Percentiles rank a stretch among this genome's conserved stretches.
Conservation (phyloP, 2,797 vertebrate species). For the Myripristis murdjan region DNA sequence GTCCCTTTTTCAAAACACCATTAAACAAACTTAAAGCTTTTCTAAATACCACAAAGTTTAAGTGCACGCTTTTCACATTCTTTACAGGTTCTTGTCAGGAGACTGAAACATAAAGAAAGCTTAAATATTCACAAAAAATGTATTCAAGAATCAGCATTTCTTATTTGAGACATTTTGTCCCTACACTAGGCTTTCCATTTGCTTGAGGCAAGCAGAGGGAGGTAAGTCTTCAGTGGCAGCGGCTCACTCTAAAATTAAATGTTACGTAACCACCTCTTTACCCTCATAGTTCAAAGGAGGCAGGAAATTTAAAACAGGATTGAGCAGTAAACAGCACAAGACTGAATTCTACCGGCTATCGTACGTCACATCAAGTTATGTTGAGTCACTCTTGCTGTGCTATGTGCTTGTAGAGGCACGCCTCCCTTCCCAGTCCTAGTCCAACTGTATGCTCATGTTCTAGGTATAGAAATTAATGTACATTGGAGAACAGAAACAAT, state of each 20-base stretch:
- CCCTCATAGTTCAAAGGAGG: conserved; percentile 2
- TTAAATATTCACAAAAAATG: too few species aligned
- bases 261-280: conserved; percentile 32
- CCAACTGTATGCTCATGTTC: not conserved
- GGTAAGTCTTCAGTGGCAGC: not conserved
- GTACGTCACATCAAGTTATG: too few species aligned
- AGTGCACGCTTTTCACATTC: too few species aligned
- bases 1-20: not conserved
- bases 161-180: too few species aligned
- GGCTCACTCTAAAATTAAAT: conserved; percentile 38
- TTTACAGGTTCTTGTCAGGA: too few species aligned
- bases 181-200: not conserved
- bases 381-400: too few species aligned
- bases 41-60: too few species aligned
- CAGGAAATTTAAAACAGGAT: not conserved
- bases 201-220: not conserved
- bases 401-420: not conserved
- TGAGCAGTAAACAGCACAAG: not conserved
- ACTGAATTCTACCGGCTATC: not conserved
- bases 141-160: too few species aligned
- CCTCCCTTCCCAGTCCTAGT: conserved; percentile 1
- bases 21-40: too few species aligned
- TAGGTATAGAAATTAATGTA: not conserved
- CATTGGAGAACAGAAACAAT: too few species aligned
- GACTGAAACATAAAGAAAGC: too few species aligned